phyloP scores from a whole-genome alignment of 2,888 invertebrate species.

The Eupithecia inturbata region DNA sequence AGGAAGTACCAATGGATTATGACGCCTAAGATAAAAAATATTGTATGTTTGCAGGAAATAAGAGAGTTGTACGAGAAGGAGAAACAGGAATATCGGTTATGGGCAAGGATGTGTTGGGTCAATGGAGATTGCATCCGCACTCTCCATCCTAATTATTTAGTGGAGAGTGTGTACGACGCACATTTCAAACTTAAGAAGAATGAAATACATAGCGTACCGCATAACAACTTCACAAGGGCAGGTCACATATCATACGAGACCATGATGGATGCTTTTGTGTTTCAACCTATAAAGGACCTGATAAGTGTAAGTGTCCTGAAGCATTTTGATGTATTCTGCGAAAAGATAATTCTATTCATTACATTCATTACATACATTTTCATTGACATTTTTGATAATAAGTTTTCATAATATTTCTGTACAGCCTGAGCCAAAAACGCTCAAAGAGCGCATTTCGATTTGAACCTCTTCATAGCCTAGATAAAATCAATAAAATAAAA shows the following conservation, averaged over 20 bases:
- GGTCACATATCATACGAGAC: constrained; percentile 67
- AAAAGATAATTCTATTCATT: neutral
- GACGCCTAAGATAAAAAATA: neutral
- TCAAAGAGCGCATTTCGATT: constrained; percentile 68
- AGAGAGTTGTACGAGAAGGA: constrained; percentile 64
- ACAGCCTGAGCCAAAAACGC: constrained; percentile 25
- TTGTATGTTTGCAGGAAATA: constrained; percentile 55
- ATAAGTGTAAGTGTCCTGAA: constrained; percentile 59
- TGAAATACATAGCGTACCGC: constrained; percentile 57
- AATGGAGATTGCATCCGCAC: constrained; percentile 64
- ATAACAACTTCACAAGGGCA: constrained; percentile 55
- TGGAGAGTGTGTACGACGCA: constrained; percentile 69
- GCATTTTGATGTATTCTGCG: neutral
- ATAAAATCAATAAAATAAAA: no score
- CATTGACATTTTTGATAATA: no score
- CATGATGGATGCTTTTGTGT: constrained; percentile 48
- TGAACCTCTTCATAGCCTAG: no score
- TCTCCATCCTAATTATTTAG: constrained; percentile 61
- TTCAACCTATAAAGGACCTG: constrained; percentile 56
- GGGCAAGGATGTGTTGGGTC: constrained; percentile 69
- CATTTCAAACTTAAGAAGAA: constrained; percentile 60
- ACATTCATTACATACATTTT: no score
- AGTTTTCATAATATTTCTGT: no score
- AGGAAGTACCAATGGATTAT: constrained; percentile 59
- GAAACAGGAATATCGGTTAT: constrained; percentile 67